A percentile compares a stretch with the other conserved stretches of the same genome.
Conservation (phyloP, 2,888 invertebrate species). For the Dicranocentrus wangi region DNA sequence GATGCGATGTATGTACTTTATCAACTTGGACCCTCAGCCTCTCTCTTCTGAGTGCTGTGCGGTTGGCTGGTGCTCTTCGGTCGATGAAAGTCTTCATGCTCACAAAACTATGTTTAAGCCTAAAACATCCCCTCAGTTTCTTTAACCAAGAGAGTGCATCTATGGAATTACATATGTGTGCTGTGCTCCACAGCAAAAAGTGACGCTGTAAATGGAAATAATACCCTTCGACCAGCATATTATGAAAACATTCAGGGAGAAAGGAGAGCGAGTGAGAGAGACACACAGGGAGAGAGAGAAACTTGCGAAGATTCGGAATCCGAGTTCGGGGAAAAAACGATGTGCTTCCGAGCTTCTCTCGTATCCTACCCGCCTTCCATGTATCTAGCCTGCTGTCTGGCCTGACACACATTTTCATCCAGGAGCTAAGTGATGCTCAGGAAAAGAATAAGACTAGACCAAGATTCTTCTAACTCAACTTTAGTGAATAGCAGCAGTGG, state of each 20-base stretch:
- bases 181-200: slow-evolving; percentile 39
- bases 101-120: slow-evolving; percentile 53
- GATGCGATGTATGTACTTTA: slow-evolving; percentile 39
- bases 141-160: slow-evolving; percentile 45
- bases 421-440: slow-evolving; percentile 52
- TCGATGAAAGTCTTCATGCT: slow-evolving; percentile 66
- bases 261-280: slow-evolving; percentile 43
- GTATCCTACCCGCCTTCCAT: slow-evolving; percentile 61
- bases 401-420: slow-evolving; percentile 69
- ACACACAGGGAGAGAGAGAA: slow-evolving; percentile 3
- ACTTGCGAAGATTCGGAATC: slow-evolving; percentile 62
- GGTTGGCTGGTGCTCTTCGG: slow-evolving; percentile 63
- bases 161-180: slow-evolving; percentile 50
- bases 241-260: slow-evolving; percentile 53
- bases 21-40: slow-evolving; percentile 53
- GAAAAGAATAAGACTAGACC: slow-evolving; percentile 59
- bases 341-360: slow-evolving; percentile 60
- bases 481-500: slow-evolving; percentile 42
- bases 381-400: slow-evolving; percentile 56
- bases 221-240: slow-evolving; percentile 53
- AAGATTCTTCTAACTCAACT: slow-evolving; percentile 48
- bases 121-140: slow-evolving; percentile 56
- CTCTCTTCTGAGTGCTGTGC: slow-evolving; percentile 57
- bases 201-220: slow-evolving; percentile 56
- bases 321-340: slow-evolving; percentile 63